Evolutionary conservation across 1,140 invertebrate species (phyloP).

Genomic region (Lordiphosa mommai): DNA sequence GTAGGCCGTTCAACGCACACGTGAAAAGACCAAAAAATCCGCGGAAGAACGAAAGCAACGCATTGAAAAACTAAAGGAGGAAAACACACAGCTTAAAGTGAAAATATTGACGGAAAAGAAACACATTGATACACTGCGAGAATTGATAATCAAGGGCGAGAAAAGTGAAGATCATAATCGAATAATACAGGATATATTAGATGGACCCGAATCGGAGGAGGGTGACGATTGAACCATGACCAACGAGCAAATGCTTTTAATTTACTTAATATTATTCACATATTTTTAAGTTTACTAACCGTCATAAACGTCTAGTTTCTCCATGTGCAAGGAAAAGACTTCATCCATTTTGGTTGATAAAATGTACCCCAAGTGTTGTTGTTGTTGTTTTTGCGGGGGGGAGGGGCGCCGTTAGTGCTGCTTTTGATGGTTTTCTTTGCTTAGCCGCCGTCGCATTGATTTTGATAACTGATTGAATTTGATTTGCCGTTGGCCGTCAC

Average conservation of each 20-base stretch:
- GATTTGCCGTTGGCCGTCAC: constrained; percentile 1
- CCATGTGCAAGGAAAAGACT: constrained; percentile 68
- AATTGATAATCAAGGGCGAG: constrained; percentile 54
- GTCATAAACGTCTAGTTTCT: constrained; percentile 66
- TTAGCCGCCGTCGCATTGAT: constrained; percentile 10
- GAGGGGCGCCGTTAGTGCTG: no score
- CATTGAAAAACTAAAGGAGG: constrained; percentile 55
- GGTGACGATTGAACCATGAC: constrained; percentile 43
- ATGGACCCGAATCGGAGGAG: constrained; percentile 33
- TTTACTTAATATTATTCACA: constrained; percentile 60
- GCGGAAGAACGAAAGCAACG: constrained; percentile 62
- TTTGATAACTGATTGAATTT: constrained; percentile 18
- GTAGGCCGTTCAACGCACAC: constrained; percentile 71
- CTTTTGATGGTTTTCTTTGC: constrained; percentile 2
- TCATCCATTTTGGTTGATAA: constrained; percentile 52
- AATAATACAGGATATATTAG: constrained; percentile 56
- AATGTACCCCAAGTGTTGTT: neutral
- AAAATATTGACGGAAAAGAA: constrained; percentile 47
- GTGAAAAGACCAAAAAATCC: constrained; percentile 66
- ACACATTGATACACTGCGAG: constrained; percentile 44
- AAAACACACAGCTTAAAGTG: constrained; percentile 46
- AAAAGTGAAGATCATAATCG: constrained; percentile 48
- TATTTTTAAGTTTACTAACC: constrained; percentile 64
- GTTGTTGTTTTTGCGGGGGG: no score
- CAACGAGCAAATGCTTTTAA: constrained; percentile 55